Base-by-base conservation (phyloP, 2,113 vertebrate genomes). In the Anser cygnoides region DNA sequence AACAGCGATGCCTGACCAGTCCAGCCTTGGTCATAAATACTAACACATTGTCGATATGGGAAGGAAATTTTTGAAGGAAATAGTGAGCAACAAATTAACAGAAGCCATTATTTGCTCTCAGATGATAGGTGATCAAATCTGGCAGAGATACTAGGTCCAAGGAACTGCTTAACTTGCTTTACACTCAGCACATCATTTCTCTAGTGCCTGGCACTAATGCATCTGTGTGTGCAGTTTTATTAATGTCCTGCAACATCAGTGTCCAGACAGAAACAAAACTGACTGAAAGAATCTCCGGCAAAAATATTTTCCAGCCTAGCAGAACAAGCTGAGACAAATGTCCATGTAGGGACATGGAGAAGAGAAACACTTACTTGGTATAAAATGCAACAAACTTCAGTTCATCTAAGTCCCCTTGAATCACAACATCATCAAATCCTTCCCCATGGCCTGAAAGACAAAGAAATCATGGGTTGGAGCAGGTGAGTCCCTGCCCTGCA, bases 351-450 rank as follows among this genome's bases (percentile, higher is more conserved):
- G 55, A 82, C 0, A 1, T 2, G 17, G 62, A 89, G 35, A 81
- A 65, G 16, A 72, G 13, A 68, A 84, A 92, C 61, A 87, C 98
- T 98, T 97, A 99, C 99, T 99, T 99, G 89, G 99, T 99, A 92
- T 99, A 99, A 98, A 99, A 99, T 41, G 99, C 99, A 94, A 99
- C 99, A 96, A 99, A 99, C 98, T 99, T 99, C 91, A 99, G 97
- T 85, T 99, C 99, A 62, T 99, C 99, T 95, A 99, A 96, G 95
- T 99, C 99, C 68, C 99, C 99, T 96, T 99, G 99, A 98, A 99
- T 99, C 90, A 99, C 98, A 94, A 99, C 99, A 44, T 99, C 99
- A 96, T 99, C 99, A 9, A 99, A 99, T 71, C 99, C 99, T 71
- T 99, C 99, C 89, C 99, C 99, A 0, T 99, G 98, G 95, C 99